Base-by-base conservation (phyloP, 2,113 vertebrate species). In the Seriola aureovittata region DNA sequence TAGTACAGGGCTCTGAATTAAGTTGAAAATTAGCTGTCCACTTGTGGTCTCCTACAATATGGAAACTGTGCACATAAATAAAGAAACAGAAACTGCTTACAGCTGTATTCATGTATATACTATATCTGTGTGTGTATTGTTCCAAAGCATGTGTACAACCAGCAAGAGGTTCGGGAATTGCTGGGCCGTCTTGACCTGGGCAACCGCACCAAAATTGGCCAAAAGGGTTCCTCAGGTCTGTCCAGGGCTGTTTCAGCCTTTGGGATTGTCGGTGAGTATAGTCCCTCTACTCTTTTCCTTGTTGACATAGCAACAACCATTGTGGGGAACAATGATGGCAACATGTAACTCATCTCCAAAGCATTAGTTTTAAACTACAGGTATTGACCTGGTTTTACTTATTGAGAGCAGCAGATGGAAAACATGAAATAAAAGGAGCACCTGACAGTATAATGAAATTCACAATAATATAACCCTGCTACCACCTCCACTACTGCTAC, bases 101-200 rank as follows among this genome's bases (percentile, higher is more conserved):
- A 38, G 5, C 19, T 58, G 6, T 63, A 44, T 70, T n/a, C 5
- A 8, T 40, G 21, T 40, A 7, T 54, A 6, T 32, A 12, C 62
- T 48, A 8, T 16, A 2, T 32, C 2, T 66, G 11, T 72, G 17
- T 81, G 25, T 65, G 29, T 57, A 16, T 83, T 19, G 69, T 1
- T 72, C 10, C 58, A 5, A 72, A 99, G 98, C 98, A 99, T 94
- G 96, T 99, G 1, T 99, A 99, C 85, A 97, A 88, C 0, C 97
- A 98, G 0, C 97, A 97, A 92, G 98, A 99, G 65, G 94, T 98
- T 40, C 95, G 96, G 11, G 98, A 99, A 75, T 95, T 99, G 88
- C 94, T 99, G 44, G 95, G 97, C n/a, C 97, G 98, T 17, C 93
- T 99, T 93, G 97, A 99, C 85, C 86, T 97, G 46, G 98, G 98